phyloP scores from a whole-genome alignment of 2,888 invertebrate species.

The Habrosyne pyritoides region DNA sequence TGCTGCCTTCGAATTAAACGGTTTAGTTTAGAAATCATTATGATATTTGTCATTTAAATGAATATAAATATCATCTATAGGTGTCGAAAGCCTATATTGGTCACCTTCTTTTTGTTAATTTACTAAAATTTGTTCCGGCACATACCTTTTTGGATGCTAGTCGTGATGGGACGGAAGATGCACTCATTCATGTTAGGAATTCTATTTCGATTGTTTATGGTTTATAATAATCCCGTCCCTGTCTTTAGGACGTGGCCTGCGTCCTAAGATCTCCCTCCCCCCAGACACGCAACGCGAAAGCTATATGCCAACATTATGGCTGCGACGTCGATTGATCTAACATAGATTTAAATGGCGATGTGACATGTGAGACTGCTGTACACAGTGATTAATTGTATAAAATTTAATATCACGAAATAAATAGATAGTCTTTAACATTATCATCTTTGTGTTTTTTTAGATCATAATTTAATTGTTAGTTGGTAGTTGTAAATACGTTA shows the following conservation, averaged over 20 bases:
- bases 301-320: conserved; percentile 7
- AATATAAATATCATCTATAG: no score
- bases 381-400: conserved; percentile 44
- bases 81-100: no score
- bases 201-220: no score
- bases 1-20: not conserved
- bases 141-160: not conserved
- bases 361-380: conserved; percentile 45
- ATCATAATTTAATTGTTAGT: conserved; percentile 27
- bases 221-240: no score
- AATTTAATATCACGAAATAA: conserved; percentile 24
- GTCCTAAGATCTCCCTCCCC: not conserved
- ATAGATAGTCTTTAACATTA: conserved; percentile 30
- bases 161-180: not conserved
- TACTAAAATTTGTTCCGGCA: not conserved
- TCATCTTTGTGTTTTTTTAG: conserved; percentile 31
- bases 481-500: conserved; percentile 25
- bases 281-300: not conserved
- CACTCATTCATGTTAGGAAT: no score
- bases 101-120: no score
- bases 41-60: no score
- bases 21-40: no score
- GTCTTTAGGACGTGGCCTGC: no score
- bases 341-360: conserved; percentile 10
- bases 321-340: conserved; percentile 21